Base-by-base conservation (phyloP, 2,797 vertebrate genomes). In the Glyptemys insculpta region DNA sequence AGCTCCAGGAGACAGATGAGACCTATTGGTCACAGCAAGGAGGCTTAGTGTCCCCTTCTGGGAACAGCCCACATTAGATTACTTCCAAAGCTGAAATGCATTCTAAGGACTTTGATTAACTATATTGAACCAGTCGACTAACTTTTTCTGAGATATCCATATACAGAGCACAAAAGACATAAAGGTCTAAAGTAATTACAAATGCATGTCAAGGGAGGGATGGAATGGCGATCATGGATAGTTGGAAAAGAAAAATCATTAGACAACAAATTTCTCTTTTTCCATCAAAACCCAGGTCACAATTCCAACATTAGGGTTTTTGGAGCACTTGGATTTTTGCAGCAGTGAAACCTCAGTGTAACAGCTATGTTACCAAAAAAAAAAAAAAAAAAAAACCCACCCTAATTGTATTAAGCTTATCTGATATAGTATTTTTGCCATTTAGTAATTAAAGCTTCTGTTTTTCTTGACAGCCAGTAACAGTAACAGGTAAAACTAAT, bases 181-280 rank as follows among this genome's bases (percentile, higher is more conserved):
- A 90, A 96, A 96, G 84, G 82, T 96, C 89, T 94, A 96, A 92
- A 93, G 87, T 88, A 96, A 96, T 96, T 92, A 92, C 21, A 93
- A 96, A 85, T 72, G 94, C 0, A 1, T 83, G 87, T 74, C 91
- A 89, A 8, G 1, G 94, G 87, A 94, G 85, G 57, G 80, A 94
- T 68, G 79, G 53, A 94, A 92, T 1, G 1, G 82, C 1, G 4
- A 81, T 76, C 2, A 1, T 8, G 59, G 68, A 68, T 76, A 21
- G 84, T 81, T 74, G 79, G 91, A 94, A 89, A 93, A 23, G 31
- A 83, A 89, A 95, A 96, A 74, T 52, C 41, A 2, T 49, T 0
- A 68, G 0, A 85, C 86, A 93, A 93, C 79, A 79, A 80, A 93
- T 93, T 96, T 83, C 84, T 96, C 0, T 0, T 92, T 81, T n/a